These are phyloP conservation scores for Lasioglossum malachurum DNA, from an alignment of 2,888 invertebrate species.

Conservation along the genomic window DNA sequence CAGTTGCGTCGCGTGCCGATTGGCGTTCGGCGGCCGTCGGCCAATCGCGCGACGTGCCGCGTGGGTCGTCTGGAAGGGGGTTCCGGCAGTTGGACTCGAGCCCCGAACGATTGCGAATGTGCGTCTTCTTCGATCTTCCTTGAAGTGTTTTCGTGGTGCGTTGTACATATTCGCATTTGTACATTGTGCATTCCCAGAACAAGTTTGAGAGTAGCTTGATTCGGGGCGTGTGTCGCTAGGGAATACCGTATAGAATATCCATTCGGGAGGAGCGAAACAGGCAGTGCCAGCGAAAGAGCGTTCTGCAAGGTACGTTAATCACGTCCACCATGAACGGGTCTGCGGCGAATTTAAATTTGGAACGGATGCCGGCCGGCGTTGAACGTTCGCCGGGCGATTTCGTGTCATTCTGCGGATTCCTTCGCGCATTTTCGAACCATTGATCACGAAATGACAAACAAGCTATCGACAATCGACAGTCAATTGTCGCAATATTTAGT, in stretches of 20 bases:
- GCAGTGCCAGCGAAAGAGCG: conserved; percentile 44
- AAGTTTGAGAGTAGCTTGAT: not conserved
- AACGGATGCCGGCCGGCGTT: conserved; percentile 64
- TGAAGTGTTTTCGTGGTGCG: conserved; percentile 43
- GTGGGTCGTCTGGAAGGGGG: conserved; percentile 66
- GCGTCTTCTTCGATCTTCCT: conserved; percentile 53
- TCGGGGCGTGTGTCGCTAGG: conserved; percentile 14
- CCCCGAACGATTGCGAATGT: conserved; percentile 56
- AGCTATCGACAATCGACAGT: not conserved
- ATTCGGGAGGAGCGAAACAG: conserved; percentile 7
- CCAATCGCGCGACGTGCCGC: conserved; percentile 70
- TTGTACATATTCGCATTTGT: conserved; percentile 32
- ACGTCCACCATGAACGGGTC: conserved; percentile 65
- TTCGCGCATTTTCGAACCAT: conserved; percentile 14
- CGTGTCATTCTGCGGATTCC: conserved; percentile 22
- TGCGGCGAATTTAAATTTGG: conserved; percentile 73
- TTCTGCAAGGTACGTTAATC: conserved; percentile 70
- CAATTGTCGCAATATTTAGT: conserved; percentile 6
- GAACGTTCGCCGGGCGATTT: conserved; percentile 39
- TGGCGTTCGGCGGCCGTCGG: conserved; percentile 50
- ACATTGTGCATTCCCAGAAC: conserved; percentile 25
- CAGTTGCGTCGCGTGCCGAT: conserved; percentile 48
- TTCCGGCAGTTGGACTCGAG: conserved; percentile 77
- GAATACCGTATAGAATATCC: not conserved
- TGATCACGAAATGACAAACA: not conserved